Evolutionary conservation across 1,140 invertebrate species (phyloP).

Genomic region (Bombus difficillimus): DNA sequence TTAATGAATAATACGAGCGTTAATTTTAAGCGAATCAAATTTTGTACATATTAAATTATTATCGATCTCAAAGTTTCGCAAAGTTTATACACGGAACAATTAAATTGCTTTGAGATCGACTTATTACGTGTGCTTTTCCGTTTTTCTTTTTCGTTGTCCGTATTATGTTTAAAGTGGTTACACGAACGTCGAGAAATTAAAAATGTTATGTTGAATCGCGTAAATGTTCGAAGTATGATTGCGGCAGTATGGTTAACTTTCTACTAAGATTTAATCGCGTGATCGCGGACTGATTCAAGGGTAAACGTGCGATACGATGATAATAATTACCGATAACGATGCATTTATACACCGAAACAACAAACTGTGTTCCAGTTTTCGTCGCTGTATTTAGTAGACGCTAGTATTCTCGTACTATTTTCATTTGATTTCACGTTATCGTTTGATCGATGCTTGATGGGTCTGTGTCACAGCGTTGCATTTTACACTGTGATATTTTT

Average conservation of each 20-base stretch:
- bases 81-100: conserved; percentile 42
- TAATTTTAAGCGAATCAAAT: conserved; percentile 72
- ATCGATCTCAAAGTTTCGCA: conserved; percentile 54
- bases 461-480: conserved; percentile 75
- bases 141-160: conserved; percentile 55
- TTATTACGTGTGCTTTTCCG: conserved; percentile 59
- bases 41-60: conserved; percentile 77
- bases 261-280: conserved; percentile 70
- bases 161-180: conserved; percentile 29
- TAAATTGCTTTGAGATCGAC: conserved; percentile 56
- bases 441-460: conserved; percentile 66
- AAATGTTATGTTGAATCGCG: conserved; percentile 53
- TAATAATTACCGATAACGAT: conserved; percentile 62
- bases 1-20: conserved; percentile 41
- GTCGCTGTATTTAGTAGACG: conserved; percentile 37
- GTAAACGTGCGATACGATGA: conserved; percentile 57
- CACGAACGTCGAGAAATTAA: conserved; percentile 32
- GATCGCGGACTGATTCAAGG: conserved; percentile 70
- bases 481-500: conserved; percentile 79
- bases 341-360: conserved; percentile 49
- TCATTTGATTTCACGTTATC: conserved; percentile 51
- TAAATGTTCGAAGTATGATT: conserved; percentile 70
- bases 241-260: conserved; percentile 63
- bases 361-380: conserved; percentile 46
- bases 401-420: conserved; percentile 21